Base-by-base conservation (phyloP, 2,888 invertebrate genomes). In the Drosophila barbarae region DNA sequence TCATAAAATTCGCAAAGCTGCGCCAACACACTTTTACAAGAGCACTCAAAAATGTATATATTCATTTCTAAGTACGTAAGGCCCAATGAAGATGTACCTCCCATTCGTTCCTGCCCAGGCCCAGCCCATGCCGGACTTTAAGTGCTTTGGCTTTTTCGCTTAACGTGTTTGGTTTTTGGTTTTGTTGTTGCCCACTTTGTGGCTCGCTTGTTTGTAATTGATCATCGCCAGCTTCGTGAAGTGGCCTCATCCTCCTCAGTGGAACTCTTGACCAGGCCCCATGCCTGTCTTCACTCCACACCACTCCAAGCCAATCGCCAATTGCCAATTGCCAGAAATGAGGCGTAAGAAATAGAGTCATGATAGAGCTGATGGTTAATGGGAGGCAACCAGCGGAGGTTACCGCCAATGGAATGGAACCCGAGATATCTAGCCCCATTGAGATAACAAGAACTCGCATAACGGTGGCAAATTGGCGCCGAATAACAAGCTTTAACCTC, bases 151-250 rank as follows among this genome's bases (percentile, higher is more conserved):
- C n/a, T 56, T 36, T 56, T 39, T 32, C 36, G 38, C 44, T 30
- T 57, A 26, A 44, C 23, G n/a, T 15, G 5, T 34, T 58, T 7
- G 23, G 35, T 23, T 57, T 57, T 36, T 35, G 8, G 30, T 57
- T 44, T 21, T 39, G 21, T 42, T 13, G 8, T 47, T 36, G 47
- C 51, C 59, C 69, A 67, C 58, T 69, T 38, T 57, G 51, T 47
- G 52, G 32, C 50, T 67, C 15, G 47, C 59, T 52, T 49, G 60
- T 53, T 69, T 53, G 67, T 53, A 68, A 68, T 68, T 34, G 60
- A 68, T 68, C 67, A 69, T 39, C 23, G 52, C 50, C 49, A 50
- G 41, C 30, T 23, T 30, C 30, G 58, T n/a, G 8, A 28, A 55
- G 55, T 55, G 36, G 55, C 28, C 21, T 50, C 49, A 39, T 46